Base-by-base conservation (phyloP, 2,113 vertebrate genomes). In the Cnemophilus loriae region DNA sequence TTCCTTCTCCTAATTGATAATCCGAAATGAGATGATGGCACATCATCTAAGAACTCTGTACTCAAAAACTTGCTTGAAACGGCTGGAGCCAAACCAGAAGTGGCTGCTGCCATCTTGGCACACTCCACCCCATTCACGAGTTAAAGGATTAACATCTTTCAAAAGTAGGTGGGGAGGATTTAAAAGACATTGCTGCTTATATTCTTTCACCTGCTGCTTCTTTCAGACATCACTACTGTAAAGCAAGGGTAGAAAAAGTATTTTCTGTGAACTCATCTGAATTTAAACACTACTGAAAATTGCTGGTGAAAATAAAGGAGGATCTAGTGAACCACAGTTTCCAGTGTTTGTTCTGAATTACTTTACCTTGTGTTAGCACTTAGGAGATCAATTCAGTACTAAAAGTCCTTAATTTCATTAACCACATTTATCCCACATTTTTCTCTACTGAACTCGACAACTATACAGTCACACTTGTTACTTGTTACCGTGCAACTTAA, bases 401-500 rank as follows among this genome's bases (percentile, higher is more conserved):
- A 35, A 2, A n/a, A 85, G 74, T 23, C 57, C 52, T 75, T 44
- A 14, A 70, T 61, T 73, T 87, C n/a, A 55, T 67, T 82, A 85
- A 79, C 16, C 8, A 30, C 39, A 46, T 27, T 61, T 64, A 78
- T 20, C 23, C 39, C 30, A 32, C 3, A 0, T 56, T 87, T 89
- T 68, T 55, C 47, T 90, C 67, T 37, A 78, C 63, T 53, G 46
- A 87, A 35, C 46, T 60, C 22, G 27, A 13, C 24, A 56, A 67
- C 27, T 39, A 23, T 2, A 37, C 6, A 35, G 24, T 14, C 30
- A 68, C 7, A 11, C 19, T 80, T 1, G 0, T 32, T 53, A 59
- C 46, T 4, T 1, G 0, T 32, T 53, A 59, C 46, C 4, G 6
- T 16, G 33, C 33, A 74, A 46, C 0, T 46, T 27, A 71, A 49